These are phyloP conservation scores for Drosophila paramelanica DNA, from an alignment of 2,888 invertebrate species.

Conservation along the genomic window DNA sequence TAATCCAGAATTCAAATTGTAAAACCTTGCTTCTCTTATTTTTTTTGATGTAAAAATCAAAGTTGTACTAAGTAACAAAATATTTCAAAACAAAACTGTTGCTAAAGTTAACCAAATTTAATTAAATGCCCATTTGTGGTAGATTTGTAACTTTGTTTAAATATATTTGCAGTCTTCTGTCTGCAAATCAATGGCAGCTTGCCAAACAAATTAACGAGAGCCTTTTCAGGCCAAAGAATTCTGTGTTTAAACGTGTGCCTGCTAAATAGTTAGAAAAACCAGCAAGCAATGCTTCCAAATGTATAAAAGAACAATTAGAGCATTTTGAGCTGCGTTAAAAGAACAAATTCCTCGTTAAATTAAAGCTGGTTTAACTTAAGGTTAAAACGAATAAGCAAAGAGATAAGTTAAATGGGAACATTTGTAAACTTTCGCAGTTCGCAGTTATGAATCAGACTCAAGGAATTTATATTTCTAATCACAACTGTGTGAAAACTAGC, in stretches of 20 bases:
- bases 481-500: constrained; percentile 4
- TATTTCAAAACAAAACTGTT: no score
- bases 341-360: neutral
- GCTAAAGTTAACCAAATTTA: no score
- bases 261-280: neutral
- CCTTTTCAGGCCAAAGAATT: neutral
- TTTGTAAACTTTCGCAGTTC: constrained; percentile 4
- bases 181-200: no score
- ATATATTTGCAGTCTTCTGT: no score
- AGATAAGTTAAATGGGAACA: no score
- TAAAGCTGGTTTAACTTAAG: neutral
- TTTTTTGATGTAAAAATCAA: constrained; percentile 4
- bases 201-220: no score
- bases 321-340: neutral
- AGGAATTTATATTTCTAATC: neutral
- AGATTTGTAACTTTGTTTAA: no score
- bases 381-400: no score
- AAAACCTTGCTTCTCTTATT: no score
- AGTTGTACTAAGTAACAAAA: neutral
- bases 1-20: neutral
- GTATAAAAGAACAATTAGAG: neutral
- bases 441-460: constrained; percentile 2
- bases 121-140: no score
- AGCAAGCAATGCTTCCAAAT: no score
- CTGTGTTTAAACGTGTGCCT: neutral